phyloP scores from a whole-genome alignment of 2,888 invertebrate species.

The Drosophila acutilabella region DNA sequence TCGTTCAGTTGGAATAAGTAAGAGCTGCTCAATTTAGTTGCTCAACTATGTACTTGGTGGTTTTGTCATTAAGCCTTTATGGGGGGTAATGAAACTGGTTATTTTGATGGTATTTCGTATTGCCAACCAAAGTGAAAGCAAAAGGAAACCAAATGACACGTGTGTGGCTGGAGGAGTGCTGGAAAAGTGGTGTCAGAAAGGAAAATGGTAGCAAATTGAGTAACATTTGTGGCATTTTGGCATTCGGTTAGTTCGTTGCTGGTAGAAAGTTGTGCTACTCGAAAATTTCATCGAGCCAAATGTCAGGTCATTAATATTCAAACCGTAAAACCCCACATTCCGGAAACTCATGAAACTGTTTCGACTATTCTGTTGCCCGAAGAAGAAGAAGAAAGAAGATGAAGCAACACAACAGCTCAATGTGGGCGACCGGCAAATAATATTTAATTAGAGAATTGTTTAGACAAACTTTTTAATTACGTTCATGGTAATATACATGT shows the following conservation, averaged over 20 bases:
- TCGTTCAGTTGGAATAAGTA: slow-evolving; percentile 63
- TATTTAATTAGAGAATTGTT: slow-evolving; percentile 81
- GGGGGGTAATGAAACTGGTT: slow-evolving; percentile 34
- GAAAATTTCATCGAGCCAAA: slow-evolving; percentile 58
- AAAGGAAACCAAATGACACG: slow-evolving; percentile 37
- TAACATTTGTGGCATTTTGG: slow-evolving; percentile 71
- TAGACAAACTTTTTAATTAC: slow-evolving; percentile 78
- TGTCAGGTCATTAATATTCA: slow-evolving; percentile 76
- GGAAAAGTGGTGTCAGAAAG: slow-evolving; percentile 7
- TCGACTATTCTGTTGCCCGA: slow-evolving; percentile 29
- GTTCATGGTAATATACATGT: slow-evolving; percentile 25
- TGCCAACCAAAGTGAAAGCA: slow-evolving; percentile 1
- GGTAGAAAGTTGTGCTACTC: slow-evolving; percentile 49
- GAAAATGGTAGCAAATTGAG: slow-evolving; percentile 67
- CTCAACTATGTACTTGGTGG: slow-evolving; percentile 76
- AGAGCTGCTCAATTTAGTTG: slow-evolving; percentile 73
- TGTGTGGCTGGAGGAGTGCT: neutral
- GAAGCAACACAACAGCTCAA: slow-evolving; percentile 60
- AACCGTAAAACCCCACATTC: slow-evolving; percentile 48
- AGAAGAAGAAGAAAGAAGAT: neutral
- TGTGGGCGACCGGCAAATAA: slow-evolving; percentile 67
- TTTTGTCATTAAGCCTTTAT: slow-evolving; percentile 76
- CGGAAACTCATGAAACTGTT: slow-evolving; percentile 40
- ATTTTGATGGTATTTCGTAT: slow-evolving; percentile 54
- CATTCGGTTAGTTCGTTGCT: slow-evolving; percentile 21